These are phyloP conservation scores for Saturnia japonica DNA, from an alignment of 2,888 invertebrate genomes.

Conservation along the genomic window DNA sequence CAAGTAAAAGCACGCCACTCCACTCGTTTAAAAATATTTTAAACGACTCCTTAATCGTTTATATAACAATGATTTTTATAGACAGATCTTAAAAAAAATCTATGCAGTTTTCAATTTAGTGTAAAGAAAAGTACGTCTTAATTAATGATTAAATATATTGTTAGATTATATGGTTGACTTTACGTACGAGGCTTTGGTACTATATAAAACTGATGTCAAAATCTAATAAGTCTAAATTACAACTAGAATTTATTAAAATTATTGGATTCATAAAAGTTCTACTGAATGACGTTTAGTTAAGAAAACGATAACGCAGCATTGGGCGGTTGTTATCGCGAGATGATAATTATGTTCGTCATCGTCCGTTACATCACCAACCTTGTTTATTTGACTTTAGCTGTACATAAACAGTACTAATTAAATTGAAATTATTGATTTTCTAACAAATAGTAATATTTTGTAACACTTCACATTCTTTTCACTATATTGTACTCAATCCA, in stretches of 20 bases:
- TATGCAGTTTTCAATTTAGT: background rate
- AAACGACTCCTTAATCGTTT: slow-evolving; percentile 12
- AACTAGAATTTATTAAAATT: slow-evolving; percentile 14
- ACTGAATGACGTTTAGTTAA: slow-evolving; percentile 47
- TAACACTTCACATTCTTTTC: background rate
- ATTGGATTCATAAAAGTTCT: slow-evolving; percentile 37
- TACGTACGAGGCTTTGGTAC: background rate
- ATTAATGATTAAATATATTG: background rate
- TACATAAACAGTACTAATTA: slow-evolving; percentile 36
- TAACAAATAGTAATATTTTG: background rate
- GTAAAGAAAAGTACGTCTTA: background rate
- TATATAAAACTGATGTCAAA: background rate
- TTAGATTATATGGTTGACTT: background rate
- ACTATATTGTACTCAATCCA: background rate
- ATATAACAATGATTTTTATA: background rate
- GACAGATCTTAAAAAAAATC: background rate
- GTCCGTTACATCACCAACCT: slow-evolving; percentile 74
- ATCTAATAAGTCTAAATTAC: background rate
- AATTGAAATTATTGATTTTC: slow-evolving; percentile 14
- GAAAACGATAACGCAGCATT: slow-evolving; percentile 47
- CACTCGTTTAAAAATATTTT: slow-evolving; percentile 18
- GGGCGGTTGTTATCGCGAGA: slow-evolving; percentile 60
- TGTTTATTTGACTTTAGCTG: slow-evolving; percentile 68
- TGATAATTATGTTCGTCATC: slow-evolving; percentile 62
- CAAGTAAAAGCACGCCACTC: slow-evolving; percentile 15